Conservation (phyloP, 2,888 invertebrate species). For the Noctua janthe region DNA sequence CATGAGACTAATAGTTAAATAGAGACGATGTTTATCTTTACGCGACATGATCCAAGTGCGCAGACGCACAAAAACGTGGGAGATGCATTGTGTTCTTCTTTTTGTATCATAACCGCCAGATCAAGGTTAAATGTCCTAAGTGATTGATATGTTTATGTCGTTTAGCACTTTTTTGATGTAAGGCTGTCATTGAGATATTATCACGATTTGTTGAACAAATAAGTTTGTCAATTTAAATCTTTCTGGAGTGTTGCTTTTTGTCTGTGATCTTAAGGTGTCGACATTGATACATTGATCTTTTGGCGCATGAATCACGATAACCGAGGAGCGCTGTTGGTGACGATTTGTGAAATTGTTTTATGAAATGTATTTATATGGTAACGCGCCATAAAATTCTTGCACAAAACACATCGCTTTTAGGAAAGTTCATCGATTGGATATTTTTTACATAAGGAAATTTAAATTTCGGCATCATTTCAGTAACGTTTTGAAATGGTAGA, state of each 20-base stretch:
- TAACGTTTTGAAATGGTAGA: neutral
- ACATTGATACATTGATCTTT: neutral
- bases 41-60: conserved; percentile 71
- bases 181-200: conserved; percentile 34
- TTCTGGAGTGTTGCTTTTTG: neutral
- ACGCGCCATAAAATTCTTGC: neutral
- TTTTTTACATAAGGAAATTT: neutral
- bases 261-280: neutral
- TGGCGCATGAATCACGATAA: neutral
- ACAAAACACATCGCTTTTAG: neutral
- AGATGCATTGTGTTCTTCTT: conserved; percentile 71
- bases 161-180: conserved; percentile 30
- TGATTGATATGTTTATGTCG: conserved; percentile 49
- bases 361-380: neutral
- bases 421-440: neutral
- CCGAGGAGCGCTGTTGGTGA: neutral
- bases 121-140: conserved; percentile 72
- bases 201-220: conserved; percentile 24
- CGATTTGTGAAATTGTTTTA: neutral
- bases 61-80: conserved; percentile 78
- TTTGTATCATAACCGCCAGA: conserved; percentile 69
- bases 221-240: neutral
- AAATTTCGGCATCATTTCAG: too few species aligned
- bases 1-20: conserved; percentile 57
- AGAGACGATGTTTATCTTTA: conserved; percentile 70